Conservation (phyloP, 2,888 invertebrate genomes). For the Erebia aethiops region DNA sequence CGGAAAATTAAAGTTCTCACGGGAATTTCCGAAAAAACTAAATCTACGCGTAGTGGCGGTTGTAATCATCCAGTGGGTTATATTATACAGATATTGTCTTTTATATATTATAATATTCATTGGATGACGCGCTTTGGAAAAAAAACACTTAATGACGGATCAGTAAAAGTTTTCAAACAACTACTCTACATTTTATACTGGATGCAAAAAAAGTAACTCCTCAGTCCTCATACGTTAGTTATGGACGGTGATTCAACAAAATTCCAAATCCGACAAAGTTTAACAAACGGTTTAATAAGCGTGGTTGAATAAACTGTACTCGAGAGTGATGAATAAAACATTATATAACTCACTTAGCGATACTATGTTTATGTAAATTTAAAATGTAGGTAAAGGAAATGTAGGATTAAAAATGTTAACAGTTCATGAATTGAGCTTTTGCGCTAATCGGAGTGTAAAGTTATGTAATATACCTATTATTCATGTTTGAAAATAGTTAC, state of each 20-base stretch:
- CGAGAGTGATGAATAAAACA: constrained; percentile 11
- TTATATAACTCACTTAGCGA: constrained; percentile 1
- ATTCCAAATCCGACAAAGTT: not conserved
- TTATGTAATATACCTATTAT: not conserved
- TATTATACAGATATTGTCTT: too few relatives aligned
- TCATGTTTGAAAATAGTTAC: too few relatives aligned
- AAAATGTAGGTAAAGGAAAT: not conserved
- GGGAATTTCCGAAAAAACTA: too few relatives aligned
- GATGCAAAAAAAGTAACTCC: not conserved
- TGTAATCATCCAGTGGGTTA: too few relatives aligned
- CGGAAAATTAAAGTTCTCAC: too few relatives aligned
- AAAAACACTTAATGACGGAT: too few relatives aligned
- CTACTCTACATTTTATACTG: too few relatives aligned
- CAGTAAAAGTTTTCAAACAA: too few relatives aligned
- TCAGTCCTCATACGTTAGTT: not conserved
- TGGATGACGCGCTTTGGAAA: too few relatives aligned
- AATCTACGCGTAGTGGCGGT: too few relatives aligned
- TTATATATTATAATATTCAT: too few relatives aligned
- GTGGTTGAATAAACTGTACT: constrained; percentile 11
- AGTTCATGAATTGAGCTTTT: not conserved
- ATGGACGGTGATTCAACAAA: not conserved
- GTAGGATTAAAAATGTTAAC: too few relatives aligned
- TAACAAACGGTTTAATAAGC: constrained; percentile 9
- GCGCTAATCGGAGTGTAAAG: not conserved
- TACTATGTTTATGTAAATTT: constrained; percentile 5